These are phyloP conservation scores for Urocolius indicus DNA, from an alignment of 2,113 vertebrate genomes.

Conservation along the genomic window DNA sequence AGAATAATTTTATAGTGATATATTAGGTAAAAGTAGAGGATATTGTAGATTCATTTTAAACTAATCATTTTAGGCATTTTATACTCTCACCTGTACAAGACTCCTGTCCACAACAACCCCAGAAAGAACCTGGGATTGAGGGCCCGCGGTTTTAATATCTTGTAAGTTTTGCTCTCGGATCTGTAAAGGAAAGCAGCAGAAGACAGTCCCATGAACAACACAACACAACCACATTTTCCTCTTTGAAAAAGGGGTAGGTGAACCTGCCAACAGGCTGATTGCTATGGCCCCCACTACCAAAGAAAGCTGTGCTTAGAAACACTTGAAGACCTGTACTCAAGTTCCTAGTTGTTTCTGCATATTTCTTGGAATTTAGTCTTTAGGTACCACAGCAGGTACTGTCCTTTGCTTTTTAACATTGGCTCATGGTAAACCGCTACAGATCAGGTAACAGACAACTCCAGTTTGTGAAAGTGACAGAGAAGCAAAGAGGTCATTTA, in stretches of 20 bases:
- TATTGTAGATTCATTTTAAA: not conserved
- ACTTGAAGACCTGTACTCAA: not conserved
- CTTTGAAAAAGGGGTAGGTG: not conserved
- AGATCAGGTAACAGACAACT: not conserved
- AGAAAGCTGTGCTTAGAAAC: not conserved
- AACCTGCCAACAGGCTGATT: not conserved
- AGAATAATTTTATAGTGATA: conserved; percentile 81
- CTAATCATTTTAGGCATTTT: not conserved
- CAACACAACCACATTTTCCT: rapidly evolving
- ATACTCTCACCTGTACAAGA: conserved; percentile 89
- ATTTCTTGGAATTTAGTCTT: not conserved
- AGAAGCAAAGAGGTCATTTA: not conserved
- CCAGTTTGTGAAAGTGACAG: not conserved
- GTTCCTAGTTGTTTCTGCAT: not conserved
- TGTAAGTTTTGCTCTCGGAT: conserved; percentile 98
- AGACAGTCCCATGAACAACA: not conserved
- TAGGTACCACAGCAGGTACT: not conserved
- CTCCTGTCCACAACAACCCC: conserved; percentile 87
- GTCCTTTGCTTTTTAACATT: not conserved
- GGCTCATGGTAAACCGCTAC: not conserved
- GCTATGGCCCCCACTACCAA: not conserved
- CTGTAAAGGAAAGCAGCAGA: conserved; percentile 70
- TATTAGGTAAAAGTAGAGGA: conserved; percentile 22
- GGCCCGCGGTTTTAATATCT: conserved; percentile 95
- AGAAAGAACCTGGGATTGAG: conserved; percentile 93